phyloP scores from a whole-genome alignment of 2,888 invertebrate genomes.

The Drosophila peninsularis region DNA sequence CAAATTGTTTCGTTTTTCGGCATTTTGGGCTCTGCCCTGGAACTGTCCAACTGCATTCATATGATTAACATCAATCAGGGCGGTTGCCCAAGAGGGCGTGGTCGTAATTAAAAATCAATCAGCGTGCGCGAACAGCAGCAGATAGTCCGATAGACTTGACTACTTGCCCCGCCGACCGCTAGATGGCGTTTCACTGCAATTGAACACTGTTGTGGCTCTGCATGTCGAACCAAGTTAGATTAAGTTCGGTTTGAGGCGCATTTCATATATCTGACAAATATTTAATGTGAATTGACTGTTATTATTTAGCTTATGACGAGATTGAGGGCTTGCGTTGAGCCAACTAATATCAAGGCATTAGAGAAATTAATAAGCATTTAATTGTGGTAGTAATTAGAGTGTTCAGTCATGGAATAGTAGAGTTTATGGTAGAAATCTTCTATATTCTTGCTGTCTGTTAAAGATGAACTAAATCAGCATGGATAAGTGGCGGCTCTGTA shows the following conservation, averaged over 20 bases:
- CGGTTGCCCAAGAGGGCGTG: neutral
- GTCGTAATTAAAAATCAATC: slow-evolving; percentile 77
- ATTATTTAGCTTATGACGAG: neutral
- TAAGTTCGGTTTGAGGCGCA: neutral
- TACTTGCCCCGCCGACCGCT: slow-evolving; percentile 15
- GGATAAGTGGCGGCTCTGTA: too few species aligned
- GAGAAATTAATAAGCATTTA: neutral
- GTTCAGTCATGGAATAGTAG: neutral
- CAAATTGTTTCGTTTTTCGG: slow-evolving; percentile 22
- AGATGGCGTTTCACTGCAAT: slow-evolving; percentile 33
- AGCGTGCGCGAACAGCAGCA: slow-evolving; percentile 27
- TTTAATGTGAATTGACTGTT: neutral
- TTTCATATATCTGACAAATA: neutral
- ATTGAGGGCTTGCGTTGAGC: neutral
- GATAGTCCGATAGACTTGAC: slow-evolving; percentile 14
- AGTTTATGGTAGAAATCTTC: neutral
- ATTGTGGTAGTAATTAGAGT: neutral
- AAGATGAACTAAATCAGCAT: neutral
- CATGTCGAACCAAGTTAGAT: neutral
- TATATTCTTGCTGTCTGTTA: neutral
- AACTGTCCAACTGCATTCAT: slow-evolving; percentile 35
- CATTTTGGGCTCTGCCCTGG: slow-evolving; percentile 1
- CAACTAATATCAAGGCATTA: neutral
- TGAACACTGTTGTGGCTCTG: neutral
- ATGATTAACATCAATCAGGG: slow-evolving; percentile 66